Evolutionary conservation across 2,113 vertebrate genomes (phyloP).

Genomic region (Vidua chalybeata): DNA sequence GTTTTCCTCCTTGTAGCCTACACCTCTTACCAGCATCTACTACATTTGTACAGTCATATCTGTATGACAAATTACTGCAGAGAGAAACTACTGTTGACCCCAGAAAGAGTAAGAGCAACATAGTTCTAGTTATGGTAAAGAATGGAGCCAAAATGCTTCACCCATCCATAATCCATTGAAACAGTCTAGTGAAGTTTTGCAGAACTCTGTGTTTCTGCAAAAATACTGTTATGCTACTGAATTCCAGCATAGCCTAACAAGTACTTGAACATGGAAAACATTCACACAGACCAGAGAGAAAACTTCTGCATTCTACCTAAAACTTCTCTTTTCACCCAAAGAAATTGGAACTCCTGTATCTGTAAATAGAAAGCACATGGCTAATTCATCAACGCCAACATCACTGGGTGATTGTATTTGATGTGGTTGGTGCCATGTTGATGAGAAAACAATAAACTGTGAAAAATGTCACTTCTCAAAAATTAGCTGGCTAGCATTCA

Average conservation of each 20-base stretch:
- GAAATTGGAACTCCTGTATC: neutral
- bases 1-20: neutral
- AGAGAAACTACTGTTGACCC: neutral
- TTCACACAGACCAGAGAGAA: neutral
- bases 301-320: neutral
- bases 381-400: conserved; percentile 37
- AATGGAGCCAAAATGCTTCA: neutral
- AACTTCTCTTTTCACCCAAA: conserved; percentile 22
- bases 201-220: neutral
- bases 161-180: neutral
- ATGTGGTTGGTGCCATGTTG: conserved; percentile 44
- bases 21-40: neutral
- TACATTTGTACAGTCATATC: neutral
- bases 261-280: neutral
- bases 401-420: conserved; percentile 5
- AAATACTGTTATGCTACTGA: neutral
- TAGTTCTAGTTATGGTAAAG: neutral
- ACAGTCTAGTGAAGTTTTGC: neutral
- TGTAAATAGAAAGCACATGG: conserved; percentile 34
- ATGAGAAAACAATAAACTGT: conserved; percentile 67
- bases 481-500: conserved; percentile 46
- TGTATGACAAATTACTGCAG: neutral
- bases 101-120: neutral
- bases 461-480: conserved; percentile 71
- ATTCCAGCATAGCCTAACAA: neutral